Evolutionary conservation across 2,888 invertebrate genomes (phyloP).

Genomic region (Osedax fenrisi): DNA sequence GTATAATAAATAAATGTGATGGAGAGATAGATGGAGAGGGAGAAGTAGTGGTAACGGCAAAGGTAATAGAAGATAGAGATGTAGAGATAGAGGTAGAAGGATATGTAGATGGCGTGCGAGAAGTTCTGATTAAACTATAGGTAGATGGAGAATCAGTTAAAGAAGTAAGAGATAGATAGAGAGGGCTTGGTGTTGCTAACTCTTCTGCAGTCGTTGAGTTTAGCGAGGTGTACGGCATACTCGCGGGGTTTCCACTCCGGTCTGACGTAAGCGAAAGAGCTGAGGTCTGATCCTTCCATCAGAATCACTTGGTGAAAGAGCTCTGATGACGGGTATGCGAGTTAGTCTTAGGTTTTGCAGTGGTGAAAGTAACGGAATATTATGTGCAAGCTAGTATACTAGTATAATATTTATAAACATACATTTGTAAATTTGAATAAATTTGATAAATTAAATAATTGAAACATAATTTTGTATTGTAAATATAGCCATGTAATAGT

Average conservation of each 20-base stretch:
- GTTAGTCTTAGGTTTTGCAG: no score
- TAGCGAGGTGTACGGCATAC: constrained; percentile 36
- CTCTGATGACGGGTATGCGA: no score
- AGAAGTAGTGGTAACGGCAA: background rate
- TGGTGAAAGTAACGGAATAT: no score
- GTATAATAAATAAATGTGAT: no score
- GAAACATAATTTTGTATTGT: no score
- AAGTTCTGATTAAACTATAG: constrained; percentile 34
- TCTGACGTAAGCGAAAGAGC: constrained; percentile 34
- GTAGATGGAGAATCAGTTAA: background rate
- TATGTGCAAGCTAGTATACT: no score
- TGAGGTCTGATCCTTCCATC: constrained; percentile 39
- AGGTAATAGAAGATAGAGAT: background rate
- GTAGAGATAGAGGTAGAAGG: background rate
- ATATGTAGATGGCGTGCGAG: constrained; percentile 34
- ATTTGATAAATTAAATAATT: no score
- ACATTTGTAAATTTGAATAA: background rate
- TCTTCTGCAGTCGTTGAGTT: background rate
- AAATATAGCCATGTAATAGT: no score
- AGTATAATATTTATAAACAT: background rate
- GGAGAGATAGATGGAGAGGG: background rate
- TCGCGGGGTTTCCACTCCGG: constrained; percentile 36
- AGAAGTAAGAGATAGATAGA: constrained; percentile 13
- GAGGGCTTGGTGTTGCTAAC: background rate
- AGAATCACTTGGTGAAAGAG: constrained; percentile 37